Conservation (phyloP, 2,797 vertebrate genomes). For the Eleutherodactylus coqui region DNA sequence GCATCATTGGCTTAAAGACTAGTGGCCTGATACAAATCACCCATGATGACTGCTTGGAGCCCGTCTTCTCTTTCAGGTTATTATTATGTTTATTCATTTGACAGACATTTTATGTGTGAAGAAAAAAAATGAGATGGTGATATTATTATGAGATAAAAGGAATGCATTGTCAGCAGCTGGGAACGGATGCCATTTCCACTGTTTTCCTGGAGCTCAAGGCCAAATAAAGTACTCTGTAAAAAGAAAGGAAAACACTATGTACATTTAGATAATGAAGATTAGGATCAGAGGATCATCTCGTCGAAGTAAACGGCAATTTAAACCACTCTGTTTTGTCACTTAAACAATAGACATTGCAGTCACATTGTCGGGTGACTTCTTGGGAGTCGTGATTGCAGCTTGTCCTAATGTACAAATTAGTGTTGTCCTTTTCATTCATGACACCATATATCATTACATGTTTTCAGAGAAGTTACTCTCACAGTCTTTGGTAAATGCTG, state of each 20-base stretch:
- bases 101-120: conserved; percentile 25
- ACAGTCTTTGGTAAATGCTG: not conserved
- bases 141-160: conserved; percentile 15
- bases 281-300: conserved; percentile 25
- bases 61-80: conserved; percentile 4
- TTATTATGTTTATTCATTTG: conserved; percentile 40
- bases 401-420: conserved; percentile 33
- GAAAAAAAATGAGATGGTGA: conserved; percentile 22
- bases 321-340: conserved; percentile 14
- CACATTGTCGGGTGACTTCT: not conserved
- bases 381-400: not conserved
- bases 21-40: not conserved
- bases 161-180: not conserved
- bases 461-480: not conserved
- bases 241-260: conserved; percentile 22
- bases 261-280: conserved; percentile 22
- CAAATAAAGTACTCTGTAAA: conserved; percentile 33
- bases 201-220: conserved; percentile 16
- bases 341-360: not conserved
- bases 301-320: conserved; percentile 23
- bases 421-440: conserved; percentile 25
- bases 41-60: conserved; percentile 3
- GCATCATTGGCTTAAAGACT: conserved; percentile 21
- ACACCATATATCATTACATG: conserved; percentile 34
- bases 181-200: conserved; percentile 8